Conservation (phyloP, 2,888 invertebrate genomes). For the Onchidella celtica region DNA sequence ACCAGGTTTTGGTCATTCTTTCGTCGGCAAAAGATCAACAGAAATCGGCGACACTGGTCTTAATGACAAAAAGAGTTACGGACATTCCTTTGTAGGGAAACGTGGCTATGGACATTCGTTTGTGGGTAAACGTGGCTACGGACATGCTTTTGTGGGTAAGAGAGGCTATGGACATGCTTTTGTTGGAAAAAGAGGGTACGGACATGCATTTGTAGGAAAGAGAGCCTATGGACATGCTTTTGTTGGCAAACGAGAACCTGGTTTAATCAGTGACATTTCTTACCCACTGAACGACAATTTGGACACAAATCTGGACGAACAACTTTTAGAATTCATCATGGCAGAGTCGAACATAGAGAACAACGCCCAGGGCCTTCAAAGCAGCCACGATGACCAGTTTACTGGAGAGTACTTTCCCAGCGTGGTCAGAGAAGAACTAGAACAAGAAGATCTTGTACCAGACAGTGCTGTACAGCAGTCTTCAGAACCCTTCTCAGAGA, state of each 20-base stretch:
- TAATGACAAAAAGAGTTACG: not conserved
- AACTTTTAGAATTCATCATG: not conserved
- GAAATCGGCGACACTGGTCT: conserved; percentile 2
- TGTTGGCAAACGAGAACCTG: conserved; percentile 38
- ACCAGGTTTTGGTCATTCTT: conserved; percentile 14
- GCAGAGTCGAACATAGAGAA: not conserved
- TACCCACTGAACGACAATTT: not conserved
- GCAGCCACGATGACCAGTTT: too few relatives aligned
- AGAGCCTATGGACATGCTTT: conserved; percentile 36
- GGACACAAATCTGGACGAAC: not conserved
- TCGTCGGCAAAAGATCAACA: conserved; percentile 32
- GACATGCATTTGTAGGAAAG: conserved; percentile 40
- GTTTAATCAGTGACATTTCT: not conserved
- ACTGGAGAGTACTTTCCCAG: too few relatives aligned
- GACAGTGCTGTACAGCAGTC: too few relatives aligned
- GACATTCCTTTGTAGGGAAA: conserved; percentile 39
- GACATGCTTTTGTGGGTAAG: conserved; percentile 36
- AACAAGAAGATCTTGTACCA: too few relatives aligned
- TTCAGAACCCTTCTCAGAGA: too few relatives aligned
- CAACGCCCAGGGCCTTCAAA: not conserved
- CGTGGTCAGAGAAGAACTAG: too few relatives aligned
- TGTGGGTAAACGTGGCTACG: conserved; percentile 44
- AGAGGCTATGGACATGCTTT: conserved; percentile 20
- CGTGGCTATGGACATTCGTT: conserved; percentile 36
- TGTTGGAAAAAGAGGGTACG: conserved; percentile 40